Evolutionary conservation across 2,113 vertebrate species (phyloP), one percentile per base, ranked within the genome.

Genomic region (Acrocephalus kingi): DNA sequence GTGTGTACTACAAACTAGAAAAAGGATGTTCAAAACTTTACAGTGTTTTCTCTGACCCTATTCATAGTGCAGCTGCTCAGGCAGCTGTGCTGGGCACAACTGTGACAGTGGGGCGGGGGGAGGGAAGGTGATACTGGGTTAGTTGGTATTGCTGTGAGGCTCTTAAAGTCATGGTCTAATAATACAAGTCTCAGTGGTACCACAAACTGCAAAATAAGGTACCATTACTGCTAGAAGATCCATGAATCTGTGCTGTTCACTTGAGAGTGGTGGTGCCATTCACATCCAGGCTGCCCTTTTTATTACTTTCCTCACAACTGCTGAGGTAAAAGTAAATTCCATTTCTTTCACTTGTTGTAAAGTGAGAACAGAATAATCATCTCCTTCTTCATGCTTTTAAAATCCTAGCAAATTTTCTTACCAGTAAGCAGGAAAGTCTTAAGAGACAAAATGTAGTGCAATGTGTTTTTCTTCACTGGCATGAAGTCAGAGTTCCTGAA

Each of bases 21-120:
- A 18, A 87, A 63, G 51, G 61, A 8, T 48, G 51, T 69, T 85
- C 37, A 91, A 41, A 85, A 69, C 31, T 82, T 72, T 2, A 30
- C 41, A 37, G 10, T 51, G 15, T 68, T 87, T 94, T 64, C 49
- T 72, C 41, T 87, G 61, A 64, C 75, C 62, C 66, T 35, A 25
- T 64, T 93, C 25, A 21, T 19, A 33, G 31, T 43, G 85, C 94
- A 93, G 92, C 90, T 95, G 91, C 92, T 93, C 48, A 15, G 59
- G 56, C 83, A 91, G 30, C 71, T 95, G 84, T 82, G 41, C 54
- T 87, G 37, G 66, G 71, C 16, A 10, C 52, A 82, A 27, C 71
- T 87, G 86, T 64, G 67, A 33, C 17, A 25, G 41, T 41, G 45
- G 20, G 22, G 20, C 1, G 1, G 17, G 15, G 52, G 24, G 33